Evolutionary conservation across 2,797 vertebrate species (phyloP).

Genomic region (Numenius phaeopus): DNA sequence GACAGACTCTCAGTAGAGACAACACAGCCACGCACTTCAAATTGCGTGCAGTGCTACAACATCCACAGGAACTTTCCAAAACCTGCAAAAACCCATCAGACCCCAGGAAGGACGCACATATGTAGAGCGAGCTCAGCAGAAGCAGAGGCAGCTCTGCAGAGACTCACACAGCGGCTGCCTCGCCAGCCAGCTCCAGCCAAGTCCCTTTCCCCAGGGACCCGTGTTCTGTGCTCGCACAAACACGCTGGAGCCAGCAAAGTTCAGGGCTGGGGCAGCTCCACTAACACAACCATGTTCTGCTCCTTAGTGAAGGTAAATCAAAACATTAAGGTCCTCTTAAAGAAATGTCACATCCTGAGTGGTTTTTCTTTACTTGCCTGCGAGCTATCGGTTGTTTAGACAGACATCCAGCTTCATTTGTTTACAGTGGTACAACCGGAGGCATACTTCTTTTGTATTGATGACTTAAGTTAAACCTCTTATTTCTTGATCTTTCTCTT

Average conservation of each 20-base stretch:
- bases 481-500: neutral
- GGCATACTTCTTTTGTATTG: neutral
- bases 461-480: slow-evolving; percentile 3
- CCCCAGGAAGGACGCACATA: neutral
- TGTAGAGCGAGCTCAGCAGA: neutral
- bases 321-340: neutral
- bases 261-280: neutral
- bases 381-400: neutral
- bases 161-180: fast-evolving
- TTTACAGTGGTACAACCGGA: neutral
- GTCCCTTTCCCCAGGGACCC: neutral
- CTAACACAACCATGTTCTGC: neutral
- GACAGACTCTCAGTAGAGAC: fast-evolving
- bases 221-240: neutral
- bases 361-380: slow-evolving; percentile 1
- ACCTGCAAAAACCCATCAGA: neutral
- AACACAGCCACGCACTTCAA: fast-evolving
- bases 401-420: neutral
- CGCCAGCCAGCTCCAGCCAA: neutral
- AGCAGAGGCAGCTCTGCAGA: neutral
- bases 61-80: neutral
- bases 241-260: neutral
- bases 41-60: fast-evolving
- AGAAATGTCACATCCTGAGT: neutral
- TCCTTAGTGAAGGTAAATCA: neutral